phyloP scores from a whole-genome alignment of 2,888 invertebrate genomes.

The Phengaris alcon region DNA sequence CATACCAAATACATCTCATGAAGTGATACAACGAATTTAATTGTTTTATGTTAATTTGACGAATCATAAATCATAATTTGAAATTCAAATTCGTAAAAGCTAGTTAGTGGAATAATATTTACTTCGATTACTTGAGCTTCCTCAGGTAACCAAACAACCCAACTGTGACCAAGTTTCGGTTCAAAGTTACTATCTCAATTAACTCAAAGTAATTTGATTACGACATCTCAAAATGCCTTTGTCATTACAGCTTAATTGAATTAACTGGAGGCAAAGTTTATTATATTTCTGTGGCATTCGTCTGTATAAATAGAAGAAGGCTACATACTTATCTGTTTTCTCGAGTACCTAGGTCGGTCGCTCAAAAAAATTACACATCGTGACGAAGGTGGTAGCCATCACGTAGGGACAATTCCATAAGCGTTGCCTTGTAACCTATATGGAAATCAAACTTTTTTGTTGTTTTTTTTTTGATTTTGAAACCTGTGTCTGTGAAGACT shows the following conservation, averaged over 20 bases:
- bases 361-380: too few relatives aligned
- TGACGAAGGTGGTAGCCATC: too few relatives aligned
- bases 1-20: background rate
- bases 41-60: constrained; percentile 37
- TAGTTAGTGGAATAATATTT: constrained; percentile 45
- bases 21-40: constrained; percentile 29
- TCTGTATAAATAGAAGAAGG: background rate
- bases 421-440: too few relatives aligned
- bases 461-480: too few relatives aligned
- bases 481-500: too few relatives aligned
- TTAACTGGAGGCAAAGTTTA: background rate
- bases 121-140: constrained; percentile 44
- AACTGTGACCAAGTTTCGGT: constrained; percentile 36
- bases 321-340: background rate
- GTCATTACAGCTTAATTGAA: background rate
- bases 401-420: too few relatives aligned
- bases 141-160: constrained; percentile 40
- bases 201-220: constrained; percentile 20
- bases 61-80: constrained; percentile 43
- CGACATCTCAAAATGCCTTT: constrained; percentile 1
- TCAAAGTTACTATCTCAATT: constrained; percentile 24
- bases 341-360: too few relatives aligned
- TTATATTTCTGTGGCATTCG: background rate
- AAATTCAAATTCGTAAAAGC: constrained; percentile 44
- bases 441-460: too few relatives aligned